Base-by-base conservation (phyloP, 2,797 vertebrate species). In the Enteromius treurensis region DNA sequence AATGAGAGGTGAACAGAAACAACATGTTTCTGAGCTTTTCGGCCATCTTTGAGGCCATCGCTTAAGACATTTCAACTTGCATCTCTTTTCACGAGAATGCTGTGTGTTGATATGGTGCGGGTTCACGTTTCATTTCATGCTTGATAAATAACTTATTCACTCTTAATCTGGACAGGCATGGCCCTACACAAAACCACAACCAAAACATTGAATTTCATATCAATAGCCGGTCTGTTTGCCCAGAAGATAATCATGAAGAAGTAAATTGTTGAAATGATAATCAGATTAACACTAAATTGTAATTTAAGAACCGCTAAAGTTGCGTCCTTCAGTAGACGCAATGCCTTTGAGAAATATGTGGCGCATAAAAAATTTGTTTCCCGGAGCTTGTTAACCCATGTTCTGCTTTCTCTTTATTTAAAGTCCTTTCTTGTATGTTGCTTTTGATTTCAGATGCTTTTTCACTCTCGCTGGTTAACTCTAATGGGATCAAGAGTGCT, bases 121-220 rank as follows among this genome's bases (percentile, higher is more conserved):
- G 26, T 11, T 47, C 1, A 81, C 19, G 29, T 7, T 34, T 55
- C 49, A 37, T 53, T 17, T 49, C 9, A 0, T 19, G 77, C n/a
- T 65, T 82, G 69, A 85, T 85, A 3, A 85, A 64, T 74, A 68
- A 81, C 79, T 23, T 14, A 10, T 45, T 13, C 8, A 64, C 45
- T 13, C 1, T 77, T 10, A 26, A 13, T 45, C 34, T 32, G 45
- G 42, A 53, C 11, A 9, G 6, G 21, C 42, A 67, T n/a, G 58
- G 5, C 13, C 47, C 32, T 5, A 6, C 19, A 58, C 3, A 60
- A 70, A 80, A 80, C 49, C 78, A 42, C 51, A 55, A 45, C n/a
- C n/a, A 58, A 80, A 80, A 45, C 19, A 62, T 17, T 5, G n/a
- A 5, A 62, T 62, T 62, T 34, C 0, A 62, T 6, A 64, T 64